Percentiles rank a stretch among this genome's conserved stretches.
These are phyloP conservation scores for Urophycis tenuis DNA, from an alignment of 2,797 vertebrate species.

Conservation along the genomic window DNA sequence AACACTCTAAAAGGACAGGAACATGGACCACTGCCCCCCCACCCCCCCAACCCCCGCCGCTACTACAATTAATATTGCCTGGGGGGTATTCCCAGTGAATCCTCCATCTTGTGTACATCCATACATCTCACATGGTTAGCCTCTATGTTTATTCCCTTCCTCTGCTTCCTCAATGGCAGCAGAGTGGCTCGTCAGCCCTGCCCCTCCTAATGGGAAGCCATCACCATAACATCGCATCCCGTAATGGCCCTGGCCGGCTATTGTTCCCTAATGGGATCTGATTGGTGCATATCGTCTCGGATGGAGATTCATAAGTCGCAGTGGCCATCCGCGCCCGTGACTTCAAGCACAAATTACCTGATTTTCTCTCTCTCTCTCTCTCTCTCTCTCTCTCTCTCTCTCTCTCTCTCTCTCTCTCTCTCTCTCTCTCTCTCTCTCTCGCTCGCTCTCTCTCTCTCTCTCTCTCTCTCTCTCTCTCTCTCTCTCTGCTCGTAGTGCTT, in stretches of 20 bases:
- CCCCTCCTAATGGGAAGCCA: conserved; percentile 34
- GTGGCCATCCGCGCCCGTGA: conserved; percentile 50
- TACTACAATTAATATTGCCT: too few species aligned
- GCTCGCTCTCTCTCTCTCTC: conserved; percentile 5
- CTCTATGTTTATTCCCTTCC: conserved; percentile 17
- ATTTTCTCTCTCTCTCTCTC: not conserved
- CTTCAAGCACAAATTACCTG: conserved; percentile 42
- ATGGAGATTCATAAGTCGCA: conserved; percentile 48
- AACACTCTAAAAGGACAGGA: not conserved
- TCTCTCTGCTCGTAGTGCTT: conserved; percentile 2
- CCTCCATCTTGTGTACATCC: not conserved
- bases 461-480: conserved; percentile 23
- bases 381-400: conserved; percentile 10
- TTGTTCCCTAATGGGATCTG: conserved; percentile 59
- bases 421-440: conserved; percentile 34
- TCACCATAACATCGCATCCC: conserved; percentile 47
- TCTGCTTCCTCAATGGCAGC: conserved; percentile 19
- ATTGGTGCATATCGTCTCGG: conserved; percentile 42
- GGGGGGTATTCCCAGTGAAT: not conserved
- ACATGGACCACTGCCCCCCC: not conserved
- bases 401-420: conserved; percentile 51
- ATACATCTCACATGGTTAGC: conserved; percentile 19
- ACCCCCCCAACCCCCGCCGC: too few species aligned
- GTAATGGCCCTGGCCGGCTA: conserved; percentile 51
- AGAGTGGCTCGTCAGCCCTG: conserved; percentile 28